Evolutionary conservation across 2,888 invertebrate species (phyloP).

Genomic region (Tenthredo amoena): DNA sequence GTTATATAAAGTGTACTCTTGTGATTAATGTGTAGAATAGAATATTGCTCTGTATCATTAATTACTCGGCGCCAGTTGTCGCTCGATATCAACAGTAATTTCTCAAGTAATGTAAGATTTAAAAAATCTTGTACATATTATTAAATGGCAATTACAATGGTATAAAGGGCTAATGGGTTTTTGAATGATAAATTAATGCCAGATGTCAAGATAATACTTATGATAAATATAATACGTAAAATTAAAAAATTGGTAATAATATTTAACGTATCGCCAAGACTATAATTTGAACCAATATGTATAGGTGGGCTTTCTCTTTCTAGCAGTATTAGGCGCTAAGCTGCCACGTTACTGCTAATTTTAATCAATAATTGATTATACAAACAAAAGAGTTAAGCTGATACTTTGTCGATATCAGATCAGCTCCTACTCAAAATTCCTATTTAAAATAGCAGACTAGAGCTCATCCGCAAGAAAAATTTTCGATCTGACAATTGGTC

Average conservation of each 20-base stretch:
- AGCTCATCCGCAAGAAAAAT: background rate
- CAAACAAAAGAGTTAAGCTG: background rate
- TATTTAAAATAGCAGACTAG: background rate
- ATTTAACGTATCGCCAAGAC: background rate
- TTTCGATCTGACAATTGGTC: background rate
- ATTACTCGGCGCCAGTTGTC: slow-evolving; percentile 46
- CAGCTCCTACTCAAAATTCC: background rate
- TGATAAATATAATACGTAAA: slow-evolving; percentile 11
- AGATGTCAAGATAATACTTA: slow-evolving; percentile 15
- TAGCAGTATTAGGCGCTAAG: slow-evolving; percentile 43
- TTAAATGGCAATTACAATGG: slow-evolving; percentile 19
- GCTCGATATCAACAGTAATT: slow-evolving; percentile 30
- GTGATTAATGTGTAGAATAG: background rate
- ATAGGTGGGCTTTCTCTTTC: background rate
- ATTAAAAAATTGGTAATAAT: background rate
- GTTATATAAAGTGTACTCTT: slow-evolving; percentile 3
- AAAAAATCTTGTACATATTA: slow-evolving; percentile 20
- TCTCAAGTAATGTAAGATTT: background rate
- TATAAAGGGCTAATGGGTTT: slow-evolving; percentile 50
- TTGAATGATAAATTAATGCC: background rate
- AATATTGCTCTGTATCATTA: slow-evolving; percentile 24
- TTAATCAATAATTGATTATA: slow-evolving; percentile 4
- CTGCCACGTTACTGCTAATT: slow-evolving; percentile 35
- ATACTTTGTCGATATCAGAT: background rate
- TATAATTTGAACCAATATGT: background rate